Percentiles rank a stretch among this genome's conserved stretches.
These are phyloP conservation scores for Psammodynastes pulverulentus DNA, from an alignment of 2,113 vertebrate species.

Conservation along the genomic window DNA sequence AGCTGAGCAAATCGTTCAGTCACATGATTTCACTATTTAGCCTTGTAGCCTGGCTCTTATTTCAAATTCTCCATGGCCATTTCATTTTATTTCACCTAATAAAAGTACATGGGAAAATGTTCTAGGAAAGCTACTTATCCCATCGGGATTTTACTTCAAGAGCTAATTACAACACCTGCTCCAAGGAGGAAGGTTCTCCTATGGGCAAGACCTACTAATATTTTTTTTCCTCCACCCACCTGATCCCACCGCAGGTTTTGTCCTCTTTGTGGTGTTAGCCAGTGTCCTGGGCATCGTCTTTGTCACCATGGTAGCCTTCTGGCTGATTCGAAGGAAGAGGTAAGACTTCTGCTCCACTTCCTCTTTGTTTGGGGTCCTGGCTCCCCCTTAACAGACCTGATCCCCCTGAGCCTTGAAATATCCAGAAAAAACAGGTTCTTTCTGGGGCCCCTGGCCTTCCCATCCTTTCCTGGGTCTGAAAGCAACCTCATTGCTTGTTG, in stretches of 20 bases:
- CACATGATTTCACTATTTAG: neutral
- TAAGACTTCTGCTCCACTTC: constrained; percentile 53
- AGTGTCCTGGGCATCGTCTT: constrained; percentile 70
- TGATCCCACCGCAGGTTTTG: constrained; percentile 70
- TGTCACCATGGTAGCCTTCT: constrained; percentile 67
- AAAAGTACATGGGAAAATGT: neutral
- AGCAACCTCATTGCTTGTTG: neutral
- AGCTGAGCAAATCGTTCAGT: accelerated
- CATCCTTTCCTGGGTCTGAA: neutral
- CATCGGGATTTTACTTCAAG: neutral
- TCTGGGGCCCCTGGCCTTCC: neutral
- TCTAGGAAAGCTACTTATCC: neutral
- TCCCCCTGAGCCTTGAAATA: neutral
- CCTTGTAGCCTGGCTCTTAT: neutral
- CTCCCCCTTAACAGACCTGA: neutral
- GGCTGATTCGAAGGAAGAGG: constrained; percentile 77
- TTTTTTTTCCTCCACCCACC: constrained; percentile 34
- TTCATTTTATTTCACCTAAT: neutral
- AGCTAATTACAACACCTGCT: neutral
- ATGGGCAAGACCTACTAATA: neutral
- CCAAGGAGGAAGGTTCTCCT: neutral
- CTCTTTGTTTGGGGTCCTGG: neutral
- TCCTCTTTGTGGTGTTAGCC: constrained; percentile 68
- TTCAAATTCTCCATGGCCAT: neutral
- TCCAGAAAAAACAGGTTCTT: accelerated